Conservation (phyloP, 2,888 invertebrate genomes). For the Lordiphosa fenestrarum region DNA sequence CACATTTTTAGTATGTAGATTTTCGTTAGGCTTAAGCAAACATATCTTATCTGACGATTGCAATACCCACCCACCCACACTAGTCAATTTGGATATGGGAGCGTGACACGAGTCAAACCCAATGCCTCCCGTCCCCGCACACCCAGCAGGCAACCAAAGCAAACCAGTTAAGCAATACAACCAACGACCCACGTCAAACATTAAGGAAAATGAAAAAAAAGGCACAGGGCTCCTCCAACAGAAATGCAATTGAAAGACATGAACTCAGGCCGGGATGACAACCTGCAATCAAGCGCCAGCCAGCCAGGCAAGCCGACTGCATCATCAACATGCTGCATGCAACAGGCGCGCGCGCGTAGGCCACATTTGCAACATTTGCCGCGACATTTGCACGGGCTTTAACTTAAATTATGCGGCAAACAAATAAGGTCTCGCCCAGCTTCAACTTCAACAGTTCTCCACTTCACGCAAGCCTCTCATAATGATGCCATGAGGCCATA, state of each 20-base stretch:
- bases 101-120: constrained; percentile 18
- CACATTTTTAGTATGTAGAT: constrained; percentile 36
- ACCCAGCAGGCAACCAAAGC: constrained; percentile 1
- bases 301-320: constrained; percentile 22
- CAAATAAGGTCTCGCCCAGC: constrained; percentile 65
- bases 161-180: constrained; percentile 47
- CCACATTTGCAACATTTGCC: constrained; percentile 44
- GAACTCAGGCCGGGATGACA: constrained; percentile 50
- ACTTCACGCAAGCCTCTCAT: constrained; percentile 38
- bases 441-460: constrained; percentile 13
- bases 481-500: constrained; percentile 57
- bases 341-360: constrained; percentile 31
- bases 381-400: constrained; percentile 58
- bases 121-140: constrained; percentile 13
- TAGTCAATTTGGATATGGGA: constrained; percentile 36
- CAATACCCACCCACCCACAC: constrained; percentile 40
- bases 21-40: constrained; percentile 35
- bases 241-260: constrained; percentile 47
- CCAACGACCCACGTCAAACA: constrained; percentile 60
- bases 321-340: constrained; percentile 34
- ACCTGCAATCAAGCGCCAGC: constrained; percentile 69
- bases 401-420: constrained; percentile 71
- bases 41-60: constrained; percentile 48
- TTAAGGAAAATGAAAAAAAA: constrained; percentile 10
- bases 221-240: constrained; percentile 47